Evolutionary conservation across 2,888 invertebrate genomes (phyloP), one percentile per base, ranked within the genome.

Genomic region (Sinotaia quadrata): DNA sequence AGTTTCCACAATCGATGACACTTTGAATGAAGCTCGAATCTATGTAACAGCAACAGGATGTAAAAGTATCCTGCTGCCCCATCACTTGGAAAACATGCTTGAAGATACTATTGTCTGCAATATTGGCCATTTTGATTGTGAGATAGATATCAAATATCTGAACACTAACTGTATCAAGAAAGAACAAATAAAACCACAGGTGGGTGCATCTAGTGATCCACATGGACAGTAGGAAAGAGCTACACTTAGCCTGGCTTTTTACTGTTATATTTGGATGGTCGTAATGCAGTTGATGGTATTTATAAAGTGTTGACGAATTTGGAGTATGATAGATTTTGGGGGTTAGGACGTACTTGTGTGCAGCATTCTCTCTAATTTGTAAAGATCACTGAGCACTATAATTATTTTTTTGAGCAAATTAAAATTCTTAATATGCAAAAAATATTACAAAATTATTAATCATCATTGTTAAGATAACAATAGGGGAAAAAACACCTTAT

Each of bases 21-120:
- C 96, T 24, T 91, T 94, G 80, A 92, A 93, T 84, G 92, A 94
- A 83, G 98, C 96, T 18, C 94, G 96, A 85, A 95, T 99, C 83
- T 97, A 95, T 88, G 98, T 99, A 1, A 99, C 99, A 21, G 94
- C 98, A 34, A 99, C 99, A 62, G 99, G 99, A 66, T 98, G 98
- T 89, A 93, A 94, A 79, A 94, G 94, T 83, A 97, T 98, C 75
- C 94, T 98, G 79, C 89, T 91, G 58, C 93, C 93, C n/a, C 91
- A 93, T 65, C 98, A 99, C 89, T 95, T 99, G 85, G 84, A 92
- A 67, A 91, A 93, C 81, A 97, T 99, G 97, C 93, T 93, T 78
- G 95, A 99, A 87, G 98, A 99, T 89, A 92, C 95, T 49, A 97
- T 99, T 86, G 95, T 99, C 66, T 98, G 98, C 88, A 99, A 99